These are phyloP conservation scores for Physeter macrocephalus DNA, from an alignment of 2,113 vertebrate species.

Conservation along the genomic window DNA sequence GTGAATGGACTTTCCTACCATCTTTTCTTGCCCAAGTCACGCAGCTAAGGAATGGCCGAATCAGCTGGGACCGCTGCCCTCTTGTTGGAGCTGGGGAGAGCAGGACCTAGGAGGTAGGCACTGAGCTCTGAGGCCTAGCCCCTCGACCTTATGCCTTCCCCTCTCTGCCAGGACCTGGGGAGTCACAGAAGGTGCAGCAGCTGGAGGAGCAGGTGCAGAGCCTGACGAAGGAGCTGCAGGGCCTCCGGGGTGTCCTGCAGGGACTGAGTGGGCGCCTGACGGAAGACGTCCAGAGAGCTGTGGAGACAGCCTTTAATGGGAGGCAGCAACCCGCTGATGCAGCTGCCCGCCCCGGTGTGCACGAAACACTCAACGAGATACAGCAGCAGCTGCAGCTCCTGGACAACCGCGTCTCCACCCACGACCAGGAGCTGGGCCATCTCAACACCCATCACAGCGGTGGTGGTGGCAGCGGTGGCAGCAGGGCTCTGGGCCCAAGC, in stretches of 20 bases:
- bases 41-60: background rate
- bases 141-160: background rate
- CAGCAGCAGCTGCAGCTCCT: constrained; percentile 91
- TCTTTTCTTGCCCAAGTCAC: background rate
- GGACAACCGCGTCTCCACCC: constrained; percentile 87
- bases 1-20: background rate
- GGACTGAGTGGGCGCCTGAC: constrained; percentile 81
- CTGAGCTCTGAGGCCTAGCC: background rate
- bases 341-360: constrained; percentile 87
- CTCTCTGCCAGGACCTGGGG: constrained; percentile 76
- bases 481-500: background rate
- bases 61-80: background rate
- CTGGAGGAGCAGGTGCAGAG: constrained; percentile 89
- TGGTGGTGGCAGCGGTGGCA: constrained; percentile 46
- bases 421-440: constrained; percentile 84
- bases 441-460: constrained; percentile 84
- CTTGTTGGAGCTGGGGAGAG: background rate
- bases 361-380: constrained; percentile 88
- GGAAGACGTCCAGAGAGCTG: constrained; percentile 70
- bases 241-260: constrained; percentile 83
- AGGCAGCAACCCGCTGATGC: constrained; percentile 85
- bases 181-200: constrained; percentile 84
- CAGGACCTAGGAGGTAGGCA: background rate
- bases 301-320: constrained; percentile 74
- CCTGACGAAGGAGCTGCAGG: constrained; percentile 87